A percentile compares a stretch with the other conserved stretches of the same genome.
phyloP scores from a whole-genome alignment of 2,888 invertebrate genomes.

The Drosophila anceps region DNA sequence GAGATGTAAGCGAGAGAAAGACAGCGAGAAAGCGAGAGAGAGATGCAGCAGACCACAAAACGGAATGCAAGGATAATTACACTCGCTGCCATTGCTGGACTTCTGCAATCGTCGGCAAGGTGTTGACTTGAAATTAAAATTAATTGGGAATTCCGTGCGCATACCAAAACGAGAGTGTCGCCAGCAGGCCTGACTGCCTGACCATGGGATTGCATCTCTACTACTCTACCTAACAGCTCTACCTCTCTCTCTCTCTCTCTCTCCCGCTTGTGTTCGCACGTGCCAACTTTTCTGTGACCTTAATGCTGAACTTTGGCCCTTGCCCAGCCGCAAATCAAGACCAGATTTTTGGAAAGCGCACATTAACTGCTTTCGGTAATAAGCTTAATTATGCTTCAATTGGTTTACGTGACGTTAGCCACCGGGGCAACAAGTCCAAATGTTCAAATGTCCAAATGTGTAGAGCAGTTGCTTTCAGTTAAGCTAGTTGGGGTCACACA shows the following conservation, averaged over 20 bases:
- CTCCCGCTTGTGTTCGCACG: neutral
- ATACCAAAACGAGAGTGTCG: conserved; percentile 71
- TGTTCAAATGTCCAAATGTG: conserved; percentile 24
- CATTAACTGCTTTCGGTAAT: conserved; percentile 75
- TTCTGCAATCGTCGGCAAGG: conserved; percentile 69
- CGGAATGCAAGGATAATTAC: conserved; percentile 69
- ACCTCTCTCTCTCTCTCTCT: neutral
- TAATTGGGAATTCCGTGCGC: conserved; percentile 82
- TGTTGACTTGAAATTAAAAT: conserved; percentile 84
- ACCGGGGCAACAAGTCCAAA: conserved; percentile 34
- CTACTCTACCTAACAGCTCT: neutral
- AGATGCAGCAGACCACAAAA: conserved; percentile 55
- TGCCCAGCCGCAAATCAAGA: conserved; percentile 51
- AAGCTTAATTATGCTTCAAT: conserved; percentile 83
- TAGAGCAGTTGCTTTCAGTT: conserved; percentile 39
- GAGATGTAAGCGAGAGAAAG: conserved; percentile 13
- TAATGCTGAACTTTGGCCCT: conserved; percentile 45
- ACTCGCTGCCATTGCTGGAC: conserved; percentile 39
- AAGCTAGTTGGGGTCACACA: conserved; percentile 5
- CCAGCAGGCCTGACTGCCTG: conserved; percentile 44
- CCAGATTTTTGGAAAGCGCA: conserved; percentile 46
- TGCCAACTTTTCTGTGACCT: conserved; percentile 42
- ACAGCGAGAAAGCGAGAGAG: neutral
- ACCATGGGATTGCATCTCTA: conserved; percentile 34
- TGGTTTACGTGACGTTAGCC: conserved; percentile 70